phyloP scores from a whole-genome alignment of 2,888 invertebrate species.

The Drosophila falleni region DNA sequence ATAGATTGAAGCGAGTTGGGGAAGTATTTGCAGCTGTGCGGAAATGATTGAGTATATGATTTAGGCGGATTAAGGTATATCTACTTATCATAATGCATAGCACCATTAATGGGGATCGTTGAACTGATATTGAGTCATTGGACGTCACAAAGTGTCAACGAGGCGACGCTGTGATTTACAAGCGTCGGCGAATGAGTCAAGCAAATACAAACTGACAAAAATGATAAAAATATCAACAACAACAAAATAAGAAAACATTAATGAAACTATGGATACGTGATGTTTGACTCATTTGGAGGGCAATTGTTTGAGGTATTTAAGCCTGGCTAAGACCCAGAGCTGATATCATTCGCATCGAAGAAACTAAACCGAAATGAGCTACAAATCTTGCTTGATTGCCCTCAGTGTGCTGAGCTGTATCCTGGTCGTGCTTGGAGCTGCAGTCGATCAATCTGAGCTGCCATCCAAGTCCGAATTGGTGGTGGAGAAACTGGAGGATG shows the following conservation, averaged over 20 bases:
- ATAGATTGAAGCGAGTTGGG: neutral
- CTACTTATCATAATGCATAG: constrained; percentile 23
- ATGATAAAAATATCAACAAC: constrained; percentile 9
- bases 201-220: constrained; percentile 47
- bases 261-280: constrained; percentile 50
- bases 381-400: constrained; percentile 33
- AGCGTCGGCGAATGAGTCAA: constrained; percentile 65
- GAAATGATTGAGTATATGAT: constrained; percentile 50
- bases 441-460: constrained; percentile 32
- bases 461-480: constrained; percentile 49
- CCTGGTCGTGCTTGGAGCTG: constrained; percentile 34
- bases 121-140: constrained; percentile 63
- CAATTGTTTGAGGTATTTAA: constrained; percentile 58
- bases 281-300: constrained; percentile 21
- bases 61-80: constrained; percentile 11
- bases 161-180: constrained; percentile 61
- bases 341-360: constrained; percentile 54
- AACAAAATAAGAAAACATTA: constrained; percentile 10
- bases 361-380: constrained; percentile 60
- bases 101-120: constrained; percentile 47
- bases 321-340: constrained; percentile 26
- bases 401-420: constrained; percentile 37
- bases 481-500: constrained; percentile 54
- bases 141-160: constrained; percentile 30
- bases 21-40: constrained; percentile 37